phyloP scores from a whole-genome alignment of 2,888 invertebrate genomes.

The Serrognathus titanus region DNA sequence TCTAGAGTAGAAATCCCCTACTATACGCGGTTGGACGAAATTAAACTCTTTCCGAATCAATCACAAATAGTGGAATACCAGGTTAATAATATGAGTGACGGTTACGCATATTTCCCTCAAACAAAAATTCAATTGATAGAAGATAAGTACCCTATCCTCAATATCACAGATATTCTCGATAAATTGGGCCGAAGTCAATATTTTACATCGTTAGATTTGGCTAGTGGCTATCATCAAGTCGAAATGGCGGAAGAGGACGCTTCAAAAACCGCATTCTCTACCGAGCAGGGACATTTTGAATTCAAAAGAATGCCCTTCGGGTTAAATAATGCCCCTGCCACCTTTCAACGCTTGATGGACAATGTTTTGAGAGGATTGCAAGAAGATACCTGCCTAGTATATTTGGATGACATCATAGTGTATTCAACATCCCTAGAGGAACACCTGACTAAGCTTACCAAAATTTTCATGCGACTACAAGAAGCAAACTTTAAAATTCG shows the following conservation, averaged over 20 bases:
- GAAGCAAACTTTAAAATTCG: no score
- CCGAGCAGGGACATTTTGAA: slow-evolving; percentile 20
- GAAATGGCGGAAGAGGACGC: no score
- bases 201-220: slow-evolving; percentile 32
- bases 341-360: slow-evolving; percentile 30
- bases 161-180: slow-evolving; percentile 1
- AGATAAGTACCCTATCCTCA: slow-evolving; percentile 3
- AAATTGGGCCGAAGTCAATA: slow-evolving; percentile 27
- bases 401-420: slow-evolving; percentile 18
- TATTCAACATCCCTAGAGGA: slow-evolving; percentile 10
- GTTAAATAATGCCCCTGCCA: slow-evolving; percentile 21
- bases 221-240: no score
- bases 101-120: slow-evolving; percentile 1
- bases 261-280: slow-evolving; percentile 3
- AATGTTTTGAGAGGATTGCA: slow-evolving; percentile 24
- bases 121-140: neutral
- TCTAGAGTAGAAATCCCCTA: slow-evolving; percentile 2
- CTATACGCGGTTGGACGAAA: neutral
- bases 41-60: neutral
- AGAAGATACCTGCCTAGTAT: slow-evolving; percentile 22
- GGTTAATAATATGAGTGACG: neutral
- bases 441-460: no score
- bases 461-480: no score
- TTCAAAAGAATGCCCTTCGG: slow-evolving; percentile 8
- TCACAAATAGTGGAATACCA: neutral